A percentile compares a stretch with the other conserved stretches of the same genome.
These are phyloP conservation scores for Diaphora mendica DNA, from an alignment of 2,888 invertebrate genomes.

Conservation along the genomic window DNA sequence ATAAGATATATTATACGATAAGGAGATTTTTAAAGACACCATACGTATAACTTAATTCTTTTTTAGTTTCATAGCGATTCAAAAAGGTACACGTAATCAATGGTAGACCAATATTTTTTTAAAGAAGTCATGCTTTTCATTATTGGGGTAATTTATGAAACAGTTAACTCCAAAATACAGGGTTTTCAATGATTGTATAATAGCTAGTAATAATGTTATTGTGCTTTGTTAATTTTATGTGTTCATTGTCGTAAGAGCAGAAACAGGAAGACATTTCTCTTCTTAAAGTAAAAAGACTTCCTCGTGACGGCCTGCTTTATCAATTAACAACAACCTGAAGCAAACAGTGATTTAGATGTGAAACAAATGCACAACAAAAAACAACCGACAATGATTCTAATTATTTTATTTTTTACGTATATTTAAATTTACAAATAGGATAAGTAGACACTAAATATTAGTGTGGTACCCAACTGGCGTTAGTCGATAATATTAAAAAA, in stretches of 20 bases:
- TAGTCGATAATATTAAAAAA: no score
- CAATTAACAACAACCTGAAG: not conserved
- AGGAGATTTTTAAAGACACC: not conserved
- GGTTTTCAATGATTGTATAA: not conserved
- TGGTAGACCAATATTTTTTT: not conserved
- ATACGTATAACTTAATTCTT: not conserved
- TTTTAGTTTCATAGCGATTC: not conserved
- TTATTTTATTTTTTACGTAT: not conserved
- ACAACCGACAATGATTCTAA: not conserved
- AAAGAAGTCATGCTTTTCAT: not conserved
- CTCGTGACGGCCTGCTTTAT: not conserved
- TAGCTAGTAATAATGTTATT: not conserved
- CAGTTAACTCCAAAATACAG: not conserved
- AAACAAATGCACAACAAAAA: not conserved
- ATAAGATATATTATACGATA: no score
- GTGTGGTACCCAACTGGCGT: not conserved
- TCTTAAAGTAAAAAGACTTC: not conserved
- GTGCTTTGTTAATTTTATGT: not conserved
- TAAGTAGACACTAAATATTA: not conserved
- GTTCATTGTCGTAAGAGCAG: not conserved
- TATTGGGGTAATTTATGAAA: not conserved
- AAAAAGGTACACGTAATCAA: no score
- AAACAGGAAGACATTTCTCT: not conserved
- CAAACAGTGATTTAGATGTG: not conserved
- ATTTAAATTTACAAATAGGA: not conserved